Conservation (phyloP, 2,888 invertebrate species). For the Nesidiocoris tenuis region DNA sequence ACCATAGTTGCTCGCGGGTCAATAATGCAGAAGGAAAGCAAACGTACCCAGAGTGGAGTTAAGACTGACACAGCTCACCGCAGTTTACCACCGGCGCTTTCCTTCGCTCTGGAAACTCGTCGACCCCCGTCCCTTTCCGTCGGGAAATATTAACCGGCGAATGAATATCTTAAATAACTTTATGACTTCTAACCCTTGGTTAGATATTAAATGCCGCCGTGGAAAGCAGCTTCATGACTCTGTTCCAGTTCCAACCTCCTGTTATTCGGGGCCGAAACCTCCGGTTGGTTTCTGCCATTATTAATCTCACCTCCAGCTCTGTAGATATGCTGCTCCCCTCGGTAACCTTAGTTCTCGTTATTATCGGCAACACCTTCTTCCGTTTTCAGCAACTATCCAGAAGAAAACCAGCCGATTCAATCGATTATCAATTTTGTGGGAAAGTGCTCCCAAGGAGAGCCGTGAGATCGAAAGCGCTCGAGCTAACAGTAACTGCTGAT, state of each 20-base stretch:
- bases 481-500: slow-evolving; percentile 31
- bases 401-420: too few relatives aligned
- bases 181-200: slow-evolving; percentile 37
- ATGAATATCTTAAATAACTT: slow-evolving; percentile 40
- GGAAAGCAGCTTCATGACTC: neutral
- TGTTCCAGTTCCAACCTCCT: neutral
- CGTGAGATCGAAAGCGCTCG: slow-evolving; percentile 11
- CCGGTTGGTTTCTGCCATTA: neutral
- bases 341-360: too few relatives aligned
- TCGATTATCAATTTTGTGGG: too few relatives aligned
- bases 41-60: slow-evolving; percentile 25
- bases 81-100: slow-evolving; percentile 23
- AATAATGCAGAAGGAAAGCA: slow-evolving; percentile 20
- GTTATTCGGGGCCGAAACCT: slow-evolving; percentile 10
- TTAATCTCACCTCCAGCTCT: slow-evolving; percentile 1
- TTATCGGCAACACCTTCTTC: too few relatives aligned
- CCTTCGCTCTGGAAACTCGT: slow-evolving; percentile 5
- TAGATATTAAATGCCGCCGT: slow-evolving; percentile 19
- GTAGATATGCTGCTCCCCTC: too few relatives aligned
- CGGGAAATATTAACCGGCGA: slow-evolving; percentile 25
- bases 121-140: neutral
- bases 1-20: neutral
- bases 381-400: too few relatives aligned
- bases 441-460: slow-evolving; percentile 13
- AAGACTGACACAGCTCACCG: slow-evolving; percentile 30